These are phyloP conservation scores for Rhopalosiphum maidis DNA, from an alignment of 1,140 invertebrate species.

Conservation along the genomic window DNA sequence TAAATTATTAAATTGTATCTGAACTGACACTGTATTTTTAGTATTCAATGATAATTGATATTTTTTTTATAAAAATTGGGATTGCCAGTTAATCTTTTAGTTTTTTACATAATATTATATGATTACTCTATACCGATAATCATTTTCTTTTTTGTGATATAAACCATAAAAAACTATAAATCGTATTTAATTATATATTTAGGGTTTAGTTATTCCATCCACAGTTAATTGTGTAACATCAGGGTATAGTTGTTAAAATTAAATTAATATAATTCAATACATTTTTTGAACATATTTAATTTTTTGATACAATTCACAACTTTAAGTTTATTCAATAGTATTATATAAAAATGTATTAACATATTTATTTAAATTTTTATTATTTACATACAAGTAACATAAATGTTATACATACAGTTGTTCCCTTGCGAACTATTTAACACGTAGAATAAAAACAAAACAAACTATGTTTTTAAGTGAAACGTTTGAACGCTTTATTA, in stretches of 20 bases:
- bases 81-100: background rate
- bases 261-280: background rate
- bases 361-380: too few species aligned
- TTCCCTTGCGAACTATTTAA: too few species aligned
- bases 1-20: background rate
- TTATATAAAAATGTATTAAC: too few species aligned
- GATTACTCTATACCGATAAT: background rate
- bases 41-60: background rate
- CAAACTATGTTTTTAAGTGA: too few species aligned
- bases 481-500: too few species aligned
- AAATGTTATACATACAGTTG: too few species aligned
- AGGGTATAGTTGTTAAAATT: too few species aligned
- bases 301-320: background rate
- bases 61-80: background rate
- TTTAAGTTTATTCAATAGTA: too few species aligned
- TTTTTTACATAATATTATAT: background rate
- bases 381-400: too few species aligned
- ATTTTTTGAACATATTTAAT: constrained; percentile 32
- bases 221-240: background rate
- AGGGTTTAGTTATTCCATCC: constrained; percentile 30
- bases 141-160: background rate
- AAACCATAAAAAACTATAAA: background rate
- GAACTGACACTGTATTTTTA: background rate
- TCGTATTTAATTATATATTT: background rate
- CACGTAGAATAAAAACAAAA: too few species aligned